Conservation (phyloP, 2,888 invertebrate species). For the Conops quadrifasciatus region DNA sequence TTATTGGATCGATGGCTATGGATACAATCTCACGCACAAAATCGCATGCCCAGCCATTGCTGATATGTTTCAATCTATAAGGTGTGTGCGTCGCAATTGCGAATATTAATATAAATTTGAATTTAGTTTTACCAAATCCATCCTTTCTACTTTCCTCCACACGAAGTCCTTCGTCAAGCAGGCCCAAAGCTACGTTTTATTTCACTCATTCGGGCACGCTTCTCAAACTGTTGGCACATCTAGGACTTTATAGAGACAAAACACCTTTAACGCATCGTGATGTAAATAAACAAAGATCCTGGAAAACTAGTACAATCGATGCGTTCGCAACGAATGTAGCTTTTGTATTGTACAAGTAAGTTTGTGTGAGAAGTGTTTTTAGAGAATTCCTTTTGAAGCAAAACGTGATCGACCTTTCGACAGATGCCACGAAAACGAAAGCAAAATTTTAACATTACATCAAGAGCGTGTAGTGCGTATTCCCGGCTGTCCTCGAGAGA, state of each 20-base stretch:
- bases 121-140: no score
- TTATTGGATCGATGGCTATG: conserved; percentile 86
- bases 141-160: not conserved
- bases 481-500: conserved; percentile 71
- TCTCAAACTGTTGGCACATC: conserved; percentile 76
- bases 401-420: no score
- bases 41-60: conserved; percentile 80
- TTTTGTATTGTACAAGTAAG: conserved; percentile 76
- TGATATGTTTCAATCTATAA: conserved; percentile 75
- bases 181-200: conserved; percentile 71
- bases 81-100: conserved; percentile 66
- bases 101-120: conserved; percentile 15
- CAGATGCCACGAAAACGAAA: conserved; percentile 67
- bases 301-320: conserved; percentile 75
- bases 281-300: conserved; percentile 66
- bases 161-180: conserved; percentile 51
- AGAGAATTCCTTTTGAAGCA: no score
- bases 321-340: conserved; percentile 83
- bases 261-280: conserved; percentile 69
- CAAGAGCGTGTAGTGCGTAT: conserved; percentile 77
- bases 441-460: conserved; percentile 73
- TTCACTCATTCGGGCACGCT: conserved; percentile 87
- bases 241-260: conserved; percentile 77
- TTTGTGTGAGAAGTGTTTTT: not conserved
- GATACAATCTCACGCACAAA: conserved; percentile 74